Evolutionary conservation across 2,797 vertebrate species (phyloP).

Genomic region (Sebastes kiyomatsui): DNA sequence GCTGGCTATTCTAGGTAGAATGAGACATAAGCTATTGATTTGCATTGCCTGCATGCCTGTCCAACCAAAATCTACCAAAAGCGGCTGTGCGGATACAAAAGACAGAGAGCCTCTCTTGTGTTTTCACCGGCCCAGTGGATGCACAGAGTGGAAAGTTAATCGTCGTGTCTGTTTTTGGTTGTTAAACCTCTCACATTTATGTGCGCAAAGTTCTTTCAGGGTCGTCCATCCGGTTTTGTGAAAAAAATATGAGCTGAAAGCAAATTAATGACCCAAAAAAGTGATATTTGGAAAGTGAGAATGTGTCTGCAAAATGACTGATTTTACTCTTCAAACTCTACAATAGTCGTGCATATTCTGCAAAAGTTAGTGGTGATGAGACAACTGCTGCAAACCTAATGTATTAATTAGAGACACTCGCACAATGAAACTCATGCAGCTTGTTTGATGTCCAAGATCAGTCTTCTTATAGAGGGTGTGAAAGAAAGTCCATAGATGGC

Average conservation of each 20-base stretch:
- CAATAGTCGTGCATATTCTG: background rate
- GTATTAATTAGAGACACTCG: background rate
- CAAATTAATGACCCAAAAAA: background rate
- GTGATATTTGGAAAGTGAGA: background rate
- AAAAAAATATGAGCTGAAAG: background rate
- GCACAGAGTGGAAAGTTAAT: background rate
- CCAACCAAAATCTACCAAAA: conserved; percentile 17
- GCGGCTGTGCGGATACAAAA: conserved; percentile 19
- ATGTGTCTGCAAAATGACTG: background rate
- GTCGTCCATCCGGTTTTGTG: background rate
- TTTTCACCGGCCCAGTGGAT: conserved; percentile 4
- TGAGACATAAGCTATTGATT: conserved; percentile 33
- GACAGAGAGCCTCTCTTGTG: background rate
- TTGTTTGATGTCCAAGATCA: background rate
- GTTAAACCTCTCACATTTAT: background rate
- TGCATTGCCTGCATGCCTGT: background rate
- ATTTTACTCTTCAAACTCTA: background rate
- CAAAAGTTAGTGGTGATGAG: background rate
- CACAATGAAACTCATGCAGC: background rate
- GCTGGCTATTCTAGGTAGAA: background rate
- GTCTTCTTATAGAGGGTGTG: background rate
- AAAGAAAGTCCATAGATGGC: background rate
- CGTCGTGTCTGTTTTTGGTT: conserved; percentile 7
- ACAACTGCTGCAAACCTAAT: background rate
- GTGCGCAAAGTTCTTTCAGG: background rate